Evolutionary conservation across 2,113 vertebrate genomes (phyloP), one percentile per base, ranked within the genome.

Genomic region (Malurus elegans): DNA sequence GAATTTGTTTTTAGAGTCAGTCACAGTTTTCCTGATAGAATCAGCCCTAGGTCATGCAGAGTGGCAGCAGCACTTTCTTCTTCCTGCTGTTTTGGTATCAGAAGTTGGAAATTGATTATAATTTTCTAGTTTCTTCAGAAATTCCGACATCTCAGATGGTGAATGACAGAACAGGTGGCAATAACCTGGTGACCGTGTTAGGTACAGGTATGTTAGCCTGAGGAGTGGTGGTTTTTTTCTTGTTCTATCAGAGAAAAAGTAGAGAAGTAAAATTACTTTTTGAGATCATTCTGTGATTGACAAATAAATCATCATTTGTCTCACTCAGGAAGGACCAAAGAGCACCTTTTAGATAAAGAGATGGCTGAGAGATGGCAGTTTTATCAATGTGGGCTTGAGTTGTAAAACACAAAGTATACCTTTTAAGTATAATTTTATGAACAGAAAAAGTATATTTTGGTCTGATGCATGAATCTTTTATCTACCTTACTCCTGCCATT

Each of bases 341-440:
- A 90, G 32, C 25, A 79, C 4, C 10, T 86, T 93, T 88, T 90
- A 93, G 50, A 78, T 88, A 70, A 79, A 86, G 42, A 90, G 50
- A 38, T 34, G n/a, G 25, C 70, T 92, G 36, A 86, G 54, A 70
- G 38, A 86, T 32, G 21, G 34, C 42, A 71, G 40, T 86, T 94
- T 88, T 90, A 36, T 90, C 69, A 80, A 29, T 28, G 57, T 72
- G 18, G 29, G 17, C 48, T 91, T 69, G 70, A 64, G 40, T 53
- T 80, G 38, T 78, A 72, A 93, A 92, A 86, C 56, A 70, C 16
- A 36, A 90, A 75, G 40, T 51, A 40, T 66, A 76, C 36, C 16
- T 73, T 92, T 76, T 83, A 90, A 61, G 10, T 86, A 58, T 67
- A 80, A 93, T 86, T 88, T 83, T 94, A 62, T 78, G 64, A 90